Percentiles rank a stretch among this genome's conserved stretches.
phyloP scores from a whole-genome alignment of 2,888 invertebrate species.

The Ophraella communa region DNA sequence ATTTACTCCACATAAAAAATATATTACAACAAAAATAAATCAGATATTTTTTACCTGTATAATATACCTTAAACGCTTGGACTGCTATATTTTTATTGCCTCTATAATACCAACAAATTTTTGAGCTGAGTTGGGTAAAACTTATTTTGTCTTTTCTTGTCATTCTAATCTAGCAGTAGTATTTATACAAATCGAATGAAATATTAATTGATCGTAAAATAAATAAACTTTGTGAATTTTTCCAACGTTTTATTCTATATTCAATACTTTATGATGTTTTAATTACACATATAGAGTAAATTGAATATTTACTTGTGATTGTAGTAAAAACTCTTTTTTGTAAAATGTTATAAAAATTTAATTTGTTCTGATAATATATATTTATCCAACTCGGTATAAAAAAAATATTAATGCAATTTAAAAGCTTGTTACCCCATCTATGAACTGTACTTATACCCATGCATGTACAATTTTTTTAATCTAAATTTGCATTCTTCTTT shows the following conservation, averaged over 20 bases:
- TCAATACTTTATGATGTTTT: no score
- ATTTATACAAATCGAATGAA: no score
- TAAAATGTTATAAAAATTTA: no score
- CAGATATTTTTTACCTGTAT: neutral
- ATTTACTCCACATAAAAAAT: neutral
- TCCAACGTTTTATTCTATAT: no score
- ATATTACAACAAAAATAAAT: neutral
- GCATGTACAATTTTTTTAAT: constrained; percentile 42
- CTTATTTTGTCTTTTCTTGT: neutral
- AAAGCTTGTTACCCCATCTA: constrained; percentile 31
- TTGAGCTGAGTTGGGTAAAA: neutral
- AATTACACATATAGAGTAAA: neutral
- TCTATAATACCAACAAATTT: neutral
- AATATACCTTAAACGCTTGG: neutral
- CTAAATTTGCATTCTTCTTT: constrained; percentile 39
- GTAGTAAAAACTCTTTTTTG: neutral
- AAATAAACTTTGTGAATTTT: no score
- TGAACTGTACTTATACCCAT: constrained; percentile 59
- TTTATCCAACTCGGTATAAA: neutral
- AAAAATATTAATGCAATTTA: neutral
- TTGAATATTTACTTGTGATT: neutral
- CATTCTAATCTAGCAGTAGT: no score
- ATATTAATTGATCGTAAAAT: no score
- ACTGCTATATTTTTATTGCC: neutral
- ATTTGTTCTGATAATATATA: no score